Conservation (phyloP, 2,113 vertebrate species). For the Passer montanus region DNA sequence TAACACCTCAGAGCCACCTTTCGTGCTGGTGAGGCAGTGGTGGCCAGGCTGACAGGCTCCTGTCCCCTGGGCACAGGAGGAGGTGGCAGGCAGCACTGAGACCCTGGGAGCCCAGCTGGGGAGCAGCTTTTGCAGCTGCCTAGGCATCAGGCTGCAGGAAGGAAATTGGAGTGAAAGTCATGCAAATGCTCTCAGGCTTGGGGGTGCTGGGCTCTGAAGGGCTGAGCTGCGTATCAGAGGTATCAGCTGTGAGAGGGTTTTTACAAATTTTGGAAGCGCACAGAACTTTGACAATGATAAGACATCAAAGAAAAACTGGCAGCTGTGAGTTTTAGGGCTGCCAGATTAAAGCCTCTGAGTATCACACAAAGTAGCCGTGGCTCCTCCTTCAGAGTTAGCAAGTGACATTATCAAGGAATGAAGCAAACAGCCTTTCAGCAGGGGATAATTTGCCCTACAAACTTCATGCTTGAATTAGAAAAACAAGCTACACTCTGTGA, state of each 20-base stretch:
- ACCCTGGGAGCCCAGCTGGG: rapidly evolving
- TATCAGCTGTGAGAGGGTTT: not conserved
- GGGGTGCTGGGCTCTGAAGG: not conserved
- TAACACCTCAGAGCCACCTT: not conserved
- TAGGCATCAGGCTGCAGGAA: not conserved
- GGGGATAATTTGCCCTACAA: conserved; percentile 40
- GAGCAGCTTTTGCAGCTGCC: rapidly evolving
- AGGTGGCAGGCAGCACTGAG: not conserved
- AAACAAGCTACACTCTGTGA: not conserved
- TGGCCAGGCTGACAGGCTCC: not conserved
- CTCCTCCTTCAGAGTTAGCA: conserved; percentile 27
- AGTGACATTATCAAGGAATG: not conserved
- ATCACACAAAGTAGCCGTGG: not conserved
- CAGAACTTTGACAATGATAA: not conserved
- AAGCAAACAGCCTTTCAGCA: conserved; percentile 28
- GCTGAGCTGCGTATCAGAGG: not conserved
- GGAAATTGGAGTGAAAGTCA: not conserved
- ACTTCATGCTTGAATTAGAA: conserved; percentile 8
- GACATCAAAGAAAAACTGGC: not conserved
- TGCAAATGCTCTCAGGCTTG: not conserved
- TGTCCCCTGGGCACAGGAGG: not conserved
- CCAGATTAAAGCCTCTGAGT: conserved; percentile 15
- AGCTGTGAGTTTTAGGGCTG: not conserved
- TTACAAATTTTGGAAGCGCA: not conserved
- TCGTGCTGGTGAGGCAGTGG: not conserved